Percentiles rank a stretch among this genome's conserved stretches.
These are phyloP conservation scores for Peromyscus attwateri DNA, from an alignment of 2,797 vertebrate species.

Conservation along the genomic window DNA sequence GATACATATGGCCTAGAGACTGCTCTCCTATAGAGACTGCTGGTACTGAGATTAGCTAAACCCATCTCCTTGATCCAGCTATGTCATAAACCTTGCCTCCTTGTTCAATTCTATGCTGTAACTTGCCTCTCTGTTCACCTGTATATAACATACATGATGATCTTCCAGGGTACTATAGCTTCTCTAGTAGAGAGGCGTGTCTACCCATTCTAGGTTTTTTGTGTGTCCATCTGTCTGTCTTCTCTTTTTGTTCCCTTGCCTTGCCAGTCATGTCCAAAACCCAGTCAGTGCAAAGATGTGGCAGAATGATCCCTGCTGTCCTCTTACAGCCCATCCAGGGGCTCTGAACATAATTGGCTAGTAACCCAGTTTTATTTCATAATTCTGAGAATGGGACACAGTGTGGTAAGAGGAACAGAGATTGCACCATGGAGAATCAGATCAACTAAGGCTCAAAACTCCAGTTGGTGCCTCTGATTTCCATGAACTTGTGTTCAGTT, in stretches of 20 bases:
- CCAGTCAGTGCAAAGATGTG: not conserved
- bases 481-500: not conserved
- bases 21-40: not conserved
- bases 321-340: fast-evolving
- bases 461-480: not conserved
- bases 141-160: not conserved
- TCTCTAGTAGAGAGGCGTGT: not conserved
- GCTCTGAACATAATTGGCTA: not conserved
- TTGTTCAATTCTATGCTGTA: not conserved
- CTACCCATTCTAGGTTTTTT: not conserved
- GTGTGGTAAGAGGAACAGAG: not conserved
- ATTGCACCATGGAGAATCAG: not conserved
- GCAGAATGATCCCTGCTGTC: not conserved
- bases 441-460: not conserved
- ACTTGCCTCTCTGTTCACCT: not conserved
- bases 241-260: not conserved
- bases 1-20: not conserved
- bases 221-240: not conserved
- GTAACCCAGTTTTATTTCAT: not conserved
- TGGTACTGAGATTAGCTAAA: not conserved
- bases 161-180: not conserved
- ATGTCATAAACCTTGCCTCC: not conserved
- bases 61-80: not conserved
- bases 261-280: not conserved
- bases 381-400: not conserved